A percentile compares a stretch with the other conserved stretches of the same genome.
Conservation (phyloP, 2,113 vertebrate genomes). For the Willisornis vidua region DNA sequence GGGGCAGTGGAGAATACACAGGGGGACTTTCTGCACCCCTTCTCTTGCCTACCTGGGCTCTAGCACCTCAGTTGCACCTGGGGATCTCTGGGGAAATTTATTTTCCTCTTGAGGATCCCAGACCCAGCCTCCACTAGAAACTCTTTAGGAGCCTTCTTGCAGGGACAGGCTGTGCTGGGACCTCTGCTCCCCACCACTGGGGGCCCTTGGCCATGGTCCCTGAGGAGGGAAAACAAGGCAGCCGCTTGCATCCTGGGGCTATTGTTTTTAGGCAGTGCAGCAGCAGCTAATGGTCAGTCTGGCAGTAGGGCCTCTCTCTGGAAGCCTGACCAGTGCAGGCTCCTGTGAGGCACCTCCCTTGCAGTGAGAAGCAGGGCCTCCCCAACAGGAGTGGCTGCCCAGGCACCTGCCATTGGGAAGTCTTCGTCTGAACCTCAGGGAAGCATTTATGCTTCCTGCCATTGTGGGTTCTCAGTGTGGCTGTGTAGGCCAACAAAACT, state of each 20-base stretch:
- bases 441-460: conserved; percentile 37
- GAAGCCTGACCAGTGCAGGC: background rate
- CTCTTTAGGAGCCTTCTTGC: background rate
- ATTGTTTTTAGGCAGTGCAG: background rate
- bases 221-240: background rate
- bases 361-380: rapidly evolving
- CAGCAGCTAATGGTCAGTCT: background rate
- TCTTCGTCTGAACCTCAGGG: background rate
- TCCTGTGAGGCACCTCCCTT: background rate
- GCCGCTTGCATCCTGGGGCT: background rate
- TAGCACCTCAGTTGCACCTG: background rate
- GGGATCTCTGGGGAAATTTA: background rate
- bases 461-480: background rate
- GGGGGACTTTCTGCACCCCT: background rate
- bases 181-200: rapidly evolving
- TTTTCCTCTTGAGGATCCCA: background rate
- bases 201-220: background rate
- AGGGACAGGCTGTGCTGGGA: background rate
- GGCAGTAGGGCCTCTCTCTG: background rate
- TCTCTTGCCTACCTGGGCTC: background rate
- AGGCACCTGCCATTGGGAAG: background rate
- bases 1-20: background rate
- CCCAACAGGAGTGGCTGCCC: rapidly evolving
- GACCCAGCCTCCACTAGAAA: background rate
- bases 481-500: background rate